Conservation (phyloP, 2,888 invertebrate genomes). For the Bruchidius siliquastri region DNA sequence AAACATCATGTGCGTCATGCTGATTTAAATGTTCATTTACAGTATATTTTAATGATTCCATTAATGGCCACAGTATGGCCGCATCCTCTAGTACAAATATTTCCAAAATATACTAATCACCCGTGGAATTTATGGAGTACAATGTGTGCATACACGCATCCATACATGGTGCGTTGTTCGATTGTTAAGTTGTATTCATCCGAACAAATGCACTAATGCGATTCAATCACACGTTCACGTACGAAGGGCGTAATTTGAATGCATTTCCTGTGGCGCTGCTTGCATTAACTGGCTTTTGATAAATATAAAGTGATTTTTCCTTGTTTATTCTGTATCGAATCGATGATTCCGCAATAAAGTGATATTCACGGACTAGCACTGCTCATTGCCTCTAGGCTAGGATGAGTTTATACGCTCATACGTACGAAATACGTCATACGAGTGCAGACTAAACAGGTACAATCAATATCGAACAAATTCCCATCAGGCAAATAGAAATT, state of each 20-base stretch:
- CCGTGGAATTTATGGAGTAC: not conserved
- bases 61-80: too few species aligned
- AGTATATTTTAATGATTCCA: not conserved
- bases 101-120: not conserved
- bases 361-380: not conserved
- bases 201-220: not conserved
- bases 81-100: not conserved
- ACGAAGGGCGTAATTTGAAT: not conserved
- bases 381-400: too few species aligned
- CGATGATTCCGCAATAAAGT: not conserved
- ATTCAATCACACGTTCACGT: not conserved
- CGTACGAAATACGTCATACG: too few species aligned
- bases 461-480: too few species aligned
- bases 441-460: too few species aligned
- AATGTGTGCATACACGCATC: not conserved
- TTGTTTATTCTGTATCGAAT: not conserved
- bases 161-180: not conserved
- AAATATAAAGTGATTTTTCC: not conserved
- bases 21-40: not conserved
- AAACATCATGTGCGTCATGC: not conserved
- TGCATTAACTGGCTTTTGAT: not conserved
- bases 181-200: not conserved
- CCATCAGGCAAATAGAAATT: too few species aligned
- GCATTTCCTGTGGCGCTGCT: not conserved
- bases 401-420: too few species aligned